Evolutionary conservation across 2,113 vertebrate genomes (phyloP).

Genomic region (Stigmatopora nigra): DNA sequence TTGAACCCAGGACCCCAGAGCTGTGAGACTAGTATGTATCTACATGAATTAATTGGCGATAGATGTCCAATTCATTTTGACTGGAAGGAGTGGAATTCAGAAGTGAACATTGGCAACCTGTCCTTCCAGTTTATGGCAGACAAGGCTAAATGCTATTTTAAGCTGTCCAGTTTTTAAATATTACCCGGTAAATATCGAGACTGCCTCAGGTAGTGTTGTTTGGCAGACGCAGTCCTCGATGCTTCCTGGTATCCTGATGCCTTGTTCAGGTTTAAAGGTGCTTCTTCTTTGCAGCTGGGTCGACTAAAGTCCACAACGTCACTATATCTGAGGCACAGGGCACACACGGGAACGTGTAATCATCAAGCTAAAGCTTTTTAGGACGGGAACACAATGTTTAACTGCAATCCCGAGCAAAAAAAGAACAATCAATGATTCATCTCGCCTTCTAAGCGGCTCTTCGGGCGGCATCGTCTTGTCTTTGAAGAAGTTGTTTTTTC

Average conservation of each 20-base stretch:
- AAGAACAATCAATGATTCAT: not conserved
- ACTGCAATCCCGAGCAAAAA: not conserved
- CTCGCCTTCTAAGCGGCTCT: slow-evolving; percentile 74
- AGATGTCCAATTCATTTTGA: too few species aligned
- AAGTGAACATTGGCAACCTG: too few species aligned
- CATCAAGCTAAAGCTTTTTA: too few species aligned
- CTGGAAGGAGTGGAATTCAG: too few species aligned
- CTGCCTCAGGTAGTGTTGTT: slow-evolving; percentile 85
- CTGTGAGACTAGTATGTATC: too few species aligned
- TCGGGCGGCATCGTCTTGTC: slow-evolving; percentile 73
- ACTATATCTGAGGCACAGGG: slow-evolving; percentile 72
- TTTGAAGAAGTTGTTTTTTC: slow-evolving; percentile 67
- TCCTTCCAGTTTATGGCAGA: too few species aligned
- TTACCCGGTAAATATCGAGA: slow-evolving; percentile 90
- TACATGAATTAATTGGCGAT: too few species aligned
- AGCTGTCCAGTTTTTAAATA: not conserved
- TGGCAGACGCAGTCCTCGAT: slow-evolving; percentile 72
- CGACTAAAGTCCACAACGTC: slow-evolving; percentile 82
- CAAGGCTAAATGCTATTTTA: not conserved
- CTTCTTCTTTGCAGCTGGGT: slow-evolving; percentile 66
- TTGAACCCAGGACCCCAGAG: too few species aligned
- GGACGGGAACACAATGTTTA: not conserved
- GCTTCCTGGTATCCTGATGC: slow-evolving; percentile 72
- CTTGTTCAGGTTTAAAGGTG: slow-evolving; percentile 71
- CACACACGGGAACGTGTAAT: not conserved